These are phyloP conservation scores for Xestia ashworthii DNA, from an alignment of 2,888 invertebrate species.

Conservation along the genomic window DNA sequence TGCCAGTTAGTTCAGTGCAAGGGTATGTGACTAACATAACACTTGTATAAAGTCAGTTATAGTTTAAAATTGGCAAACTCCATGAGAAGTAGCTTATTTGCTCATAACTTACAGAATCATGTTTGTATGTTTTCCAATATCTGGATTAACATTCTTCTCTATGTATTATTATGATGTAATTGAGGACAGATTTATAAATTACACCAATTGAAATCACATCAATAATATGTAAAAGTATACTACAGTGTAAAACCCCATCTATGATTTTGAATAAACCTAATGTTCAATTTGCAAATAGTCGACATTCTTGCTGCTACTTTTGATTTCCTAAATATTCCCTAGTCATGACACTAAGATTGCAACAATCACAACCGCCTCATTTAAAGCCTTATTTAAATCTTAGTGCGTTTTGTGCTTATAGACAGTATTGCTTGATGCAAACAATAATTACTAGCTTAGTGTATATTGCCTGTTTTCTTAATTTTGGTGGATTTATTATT, in stretches of 20 bases:
- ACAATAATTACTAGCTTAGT: conserved; percentile 51
- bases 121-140: conserved; percentile 10
- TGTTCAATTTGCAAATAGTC: conserved; percentile 17
- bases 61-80: conserved; percentile 10
- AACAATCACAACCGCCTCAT: conserved; percentile 82
- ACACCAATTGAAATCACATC: conserved; percentile 33
- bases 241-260: conserved; percentile 2
- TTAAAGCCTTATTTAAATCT: conserved; percentile 76
- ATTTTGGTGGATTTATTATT: conserved; percentile 14
- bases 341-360: conserved; percentile 71
- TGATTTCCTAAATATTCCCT: conserved; percentile 43
- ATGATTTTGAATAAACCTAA: conserved; percentile 32
- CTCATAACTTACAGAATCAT: conserved; percentile 11
- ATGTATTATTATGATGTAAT: background rate
- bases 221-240: conserved; percentile 8
- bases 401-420: conserved; percentile 78
- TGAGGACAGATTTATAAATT: conserved; percentile 17
- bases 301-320: conserved; percentile 21
- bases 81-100: background rate
- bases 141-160: background rate
- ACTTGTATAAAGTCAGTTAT: background rate
- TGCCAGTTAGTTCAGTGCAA: conserved; percentile 26
- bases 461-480: conserved; percentile 40
- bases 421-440: conserved; percentile 59
- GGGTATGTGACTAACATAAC: background rate